A percentile compares a stretch with the other conserved stretches of the same genome.
phyloP scores from a whole-genome alignment of 2,888 invertebrate genomes.

The Nomada flava region DNA sequence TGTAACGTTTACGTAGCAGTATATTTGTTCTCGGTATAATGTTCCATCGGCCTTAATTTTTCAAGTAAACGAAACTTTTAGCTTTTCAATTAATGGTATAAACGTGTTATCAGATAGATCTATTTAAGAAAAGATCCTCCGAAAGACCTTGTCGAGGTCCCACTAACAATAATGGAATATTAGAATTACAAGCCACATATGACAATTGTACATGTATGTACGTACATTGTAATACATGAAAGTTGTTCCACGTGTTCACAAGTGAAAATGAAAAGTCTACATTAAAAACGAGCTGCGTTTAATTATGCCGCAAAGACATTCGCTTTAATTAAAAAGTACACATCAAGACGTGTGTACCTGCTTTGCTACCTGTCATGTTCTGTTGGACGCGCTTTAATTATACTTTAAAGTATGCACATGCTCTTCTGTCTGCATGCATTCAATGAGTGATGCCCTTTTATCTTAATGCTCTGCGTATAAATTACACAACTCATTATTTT shows the following conservation, averaged over 20 bases:
- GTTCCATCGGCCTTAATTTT: too few species aligned
- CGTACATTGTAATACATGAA: not conserved
- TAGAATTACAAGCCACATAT: not conserved
- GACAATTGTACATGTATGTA: not conserved
- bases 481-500: too few species aligned
- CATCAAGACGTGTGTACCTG: conserved; percentile 1
- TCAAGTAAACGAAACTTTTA: too few species aligned
- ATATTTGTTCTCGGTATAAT: too few species aligned
- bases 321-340: conserved; percentile 19
- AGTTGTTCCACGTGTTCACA: not conserved
- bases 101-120: too few species aligned
- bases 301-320: conserved; percentile 16
- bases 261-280: conserved; percentile 1
- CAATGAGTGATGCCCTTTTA: not conserved
- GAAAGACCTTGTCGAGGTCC: too few species aligned
- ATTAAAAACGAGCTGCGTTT: not conserved
- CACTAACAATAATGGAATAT: too few species aligned
- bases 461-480: not conserved
- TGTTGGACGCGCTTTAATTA: conserved; percentile 14
- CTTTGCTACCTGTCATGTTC: not conserved
- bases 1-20: too few species aligned
- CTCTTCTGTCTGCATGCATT: not conserved
- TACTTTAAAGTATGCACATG: not conserved
- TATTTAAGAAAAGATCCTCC: too few species aligned
- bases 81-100: too few species aligned